Percentiles rank a stretch among this genome's conserved stretches.
These are phyloP conservation scores for Sebastes iracundus DNA, from an alignment of 2,797 vertebrate species.

Conservation along the genomic window DNA sequence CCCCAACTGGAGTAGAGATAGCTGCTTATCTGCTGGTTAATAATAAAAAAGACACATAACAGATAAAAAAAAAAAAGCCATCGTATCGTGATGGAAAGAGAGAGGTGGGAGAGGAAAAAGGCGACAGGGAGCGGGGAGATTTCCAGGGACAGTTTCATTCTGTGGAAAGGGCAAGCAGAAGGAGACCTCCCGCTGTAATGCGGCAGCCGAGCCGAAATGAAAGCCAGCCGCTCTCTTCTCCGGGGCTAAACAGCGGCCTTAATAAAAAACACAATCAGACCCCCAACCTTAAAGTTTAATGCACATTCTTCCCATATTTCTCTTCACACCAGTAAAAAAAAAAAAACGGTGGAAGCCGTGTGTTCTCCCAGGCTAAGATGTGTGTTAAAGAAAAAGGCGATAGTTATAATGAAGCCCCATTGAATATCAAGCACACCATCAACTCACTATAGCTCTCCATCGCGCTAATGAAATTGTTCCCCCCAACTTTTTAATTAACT, in stretches of 20 bases:
- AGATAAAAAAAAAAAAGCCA: slow-evolving; percentile 67
- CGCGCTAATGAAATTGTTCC: slow-evolving; percentile 77
- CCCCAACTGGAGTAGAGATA: slow-evolving; percentile 77
- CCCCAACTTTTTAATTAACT: slow-evolving; percentile 80
- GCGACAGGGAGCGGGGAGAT: slow-evolving; percentile 67
- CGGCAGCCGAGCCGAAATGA: slow-evolving; percentile 80
- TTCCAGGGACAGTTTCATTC: slow-evolving; percentile 82
- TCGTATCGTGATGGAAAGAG: slow-evolving; percentile 68
- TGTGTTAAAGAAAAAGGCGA: neutral
- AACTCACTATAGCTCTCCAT: slow-evolving; percentile 65
- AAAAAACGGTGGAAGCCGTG: slow-evolving; percentile 58
- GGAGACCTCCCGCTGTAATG: slow-evolving; percentile 81
- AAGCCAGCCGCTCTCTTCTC: slow-evolving; percentile 82
- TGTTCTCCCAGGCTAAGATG: slow-evolving; percentile 47
- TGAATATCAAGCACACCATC: slow-evolving; percentile 76
- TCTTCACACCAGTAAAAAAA: slow-evolving; percentile 42
- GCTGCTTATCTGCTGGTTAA: slow-evolving; percentile 79
- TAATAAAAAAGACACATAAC: slow-evolving; percentile 77
- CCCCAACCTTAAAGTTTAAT: slow-evolving; percentile 85
- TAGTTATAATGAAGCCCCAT: slow-evolving; percentile 68
- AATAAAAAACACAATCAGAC: slow-evolving; percentile 86
- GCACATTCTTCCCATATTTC: slow-evolving; percentile 82
- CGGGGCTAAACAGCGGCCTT: slow-evolving; percentile 82
- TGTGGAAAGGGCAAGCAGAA: slow-evolving; percentile 81
- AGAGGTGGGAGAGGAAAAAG: slow-evolving; percentile 30